Conservation (phyloP, 2,797 vertebrate species). For the Lagorchestes hirsutus region DNA sequence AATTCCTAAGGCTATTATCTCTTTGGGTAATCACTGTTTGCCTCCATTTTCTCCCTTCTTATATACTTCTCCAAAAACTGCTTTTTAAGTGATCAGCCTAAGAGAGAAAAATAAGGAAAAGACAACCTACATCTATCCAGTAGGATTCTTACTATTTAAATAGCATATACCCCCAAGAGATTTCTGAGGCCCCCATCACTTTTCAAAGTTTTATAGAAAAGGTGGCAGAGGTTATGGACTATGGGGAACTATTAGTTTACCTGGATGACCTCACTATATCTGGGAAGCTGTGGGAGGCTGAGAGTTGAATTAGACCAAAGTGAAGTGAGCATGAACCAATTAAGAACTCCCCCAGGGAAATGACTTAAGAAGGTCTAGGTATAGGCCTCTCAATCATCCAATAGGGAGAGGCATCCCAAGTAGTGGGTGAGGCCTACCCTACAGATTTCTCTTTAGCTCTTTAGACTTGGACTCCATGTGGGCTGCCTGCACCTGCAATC, state of each 20-base stretch:
- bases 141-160: not conserved
- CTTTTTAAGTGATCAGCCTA: not conserved
- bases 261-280: not conserved
- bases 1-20: not conserved
- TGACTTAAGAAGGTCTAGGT: not conserved
- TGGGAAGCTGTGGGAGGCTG: not conserved
- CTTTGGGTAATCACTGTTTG: not conserved
- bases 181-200: not conserved
- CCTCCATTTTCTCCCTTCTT: not conserved
- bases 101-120: not conserved
- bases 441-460: not conserved
- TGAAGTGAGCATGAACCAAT: not conserved
- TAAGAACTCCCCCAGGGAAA: not conserved
- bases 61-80: not conserved
- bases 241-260: not conserved
- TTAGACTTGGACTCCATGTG: not conserved
- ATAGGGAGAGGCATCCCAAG: not conserved
- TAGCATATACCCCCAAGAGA: not conserved
- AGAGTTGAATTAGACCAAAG: not conserved
- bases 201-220: not conserved
- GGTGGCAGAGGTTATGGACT: not conserved
- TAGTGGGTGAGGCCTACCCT: not conserved
- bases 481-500: not conserved
- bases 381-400: not conserved
- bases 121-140: not conserved